These are phyloP conservation scores for Xyrauchen texanus DNA, from an alignment of 2,113 vertebrate genomes.

Conservation along the genomic window DNA sequence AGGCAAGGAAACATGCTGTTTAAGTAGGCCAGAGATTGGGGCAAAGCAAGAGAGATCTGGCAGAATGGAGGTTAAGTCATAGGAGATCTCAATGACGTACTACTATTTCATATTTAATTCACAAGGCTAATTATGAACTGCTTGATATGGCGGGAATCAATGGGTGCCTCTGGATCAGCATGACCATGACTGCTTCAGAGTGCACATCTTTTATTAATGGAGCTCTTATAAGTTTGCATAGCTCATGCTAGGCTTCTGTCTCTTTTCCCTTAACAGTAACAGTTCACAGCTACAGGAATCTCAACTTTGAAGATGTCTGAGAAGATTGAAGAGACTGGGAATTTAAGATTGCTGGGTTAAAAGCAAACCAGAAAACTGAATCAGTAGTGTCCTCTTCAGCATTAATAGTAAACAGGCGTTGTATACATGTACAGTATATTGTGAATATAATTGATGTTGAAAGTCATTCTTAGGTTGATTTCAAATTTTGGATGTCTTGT, in stretches of 20 bases:
- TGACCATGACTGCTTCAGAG: conserved; percentile 63
- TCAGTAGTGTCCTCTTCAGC: no score
- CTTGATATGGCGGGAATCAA: conserved; percentile 58
- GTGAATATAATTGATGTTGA: no score
- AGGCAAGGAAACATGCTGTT: conserved; percentile 7
- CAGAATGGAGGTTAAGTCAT: conserved; percentile 28
- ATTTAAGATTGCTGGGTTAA: conserved; percentile 35
- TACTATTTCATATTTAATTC: conserved; percentile 73
- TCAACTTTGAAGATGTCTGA: conserved; percentile 23
- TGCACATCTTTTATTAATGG: conserved; percentile 72
- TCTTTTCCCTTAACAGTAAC: conserved; percentile 28
- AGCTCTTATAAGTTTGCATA: conserved; percentile 62
- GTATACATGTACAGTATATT: no score
- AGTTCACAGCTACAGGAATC: conserved; percentile 34
- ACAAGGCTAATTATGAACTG: conserved; percentile 62
- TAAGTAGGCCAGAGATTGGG: conserved; percentile 52
- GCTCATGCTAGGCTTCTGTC: conserved; percentile 49
- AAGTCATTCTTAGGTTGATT: no score
- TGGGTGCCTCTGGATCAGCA: conserved; percentile 44
- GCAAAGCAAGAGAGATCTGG: conserved; percentile 55
- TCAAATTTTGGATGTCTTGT: no score
- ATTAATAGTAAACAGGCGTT: no score
- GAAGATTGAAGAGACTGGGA: neutral
- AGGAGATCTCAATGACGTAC: conserved; percentile 68
- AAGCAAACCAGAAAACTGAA: neutral